Evolutionary conservation across 1,140 invertebrate genomes (phyloP), one percentile per base, ranked within the genome.

Genomic region (Probaryconus sp.): DNA sequence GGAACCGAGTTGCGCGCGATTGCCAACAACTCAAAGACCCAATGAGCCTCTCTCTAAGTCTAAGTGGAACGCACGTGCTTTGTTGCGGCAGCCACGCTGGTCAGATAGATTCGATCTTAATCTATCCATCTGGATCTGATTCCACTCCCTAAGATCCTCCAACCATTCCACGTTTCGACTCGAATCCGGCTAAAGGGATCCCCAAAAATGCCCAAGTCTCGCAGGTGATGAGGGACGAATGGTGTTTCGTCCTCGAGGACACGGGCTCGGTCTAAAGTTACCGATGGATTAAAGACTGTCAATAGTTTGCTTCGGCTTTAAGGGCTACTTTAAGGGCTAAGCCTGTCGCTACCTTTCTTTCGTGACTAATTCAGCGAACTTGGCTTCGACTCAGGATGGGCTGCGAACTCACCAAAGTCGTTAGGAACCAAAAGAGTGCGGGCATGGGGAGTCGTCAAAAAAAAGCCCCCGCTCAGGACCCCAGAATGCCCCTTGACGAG

Each of bases 401-500:
- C 71, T 95, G 94, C 85, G 91, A 94, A 85, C 87, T 94, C 70
- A 91, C 92, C 30, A 95, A 94, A 84, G 92, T 91, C 14, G 86
- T 90, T 13, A 89, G 89, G 24, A 89, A 90, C 75, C 83, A 83
- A 85, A 87, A 80, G 70, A 86, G 83, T 37, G 72, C 79, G 64
- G 81, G 76, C 87, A 89, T 7, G 83, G 88, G 5, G 93, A 92
- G 1, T 89, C n/a, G n/a, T n/a, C n/a, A n/a, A n/a, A n/a, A n/a
- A n/a, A n/a, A n/a, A n/a, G n/a, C n/a, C n/a, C n/a, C 90, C 6
- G 90, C 92, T 6, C 90, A 91, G 2, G 94, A 96, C 85, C 93
- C 94, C 1, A 85, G 94, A 28, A 89, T 96, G 58, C 95, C 95
- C 0, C 89, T 97, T 13, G 95, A 93, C 0, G 94, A 93, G 2